These are phyloP conservation scores for Aplodontia rufa DNA, from an alignment of 2,113 vertebrate species.

Conservation along the genomic window DNA sequence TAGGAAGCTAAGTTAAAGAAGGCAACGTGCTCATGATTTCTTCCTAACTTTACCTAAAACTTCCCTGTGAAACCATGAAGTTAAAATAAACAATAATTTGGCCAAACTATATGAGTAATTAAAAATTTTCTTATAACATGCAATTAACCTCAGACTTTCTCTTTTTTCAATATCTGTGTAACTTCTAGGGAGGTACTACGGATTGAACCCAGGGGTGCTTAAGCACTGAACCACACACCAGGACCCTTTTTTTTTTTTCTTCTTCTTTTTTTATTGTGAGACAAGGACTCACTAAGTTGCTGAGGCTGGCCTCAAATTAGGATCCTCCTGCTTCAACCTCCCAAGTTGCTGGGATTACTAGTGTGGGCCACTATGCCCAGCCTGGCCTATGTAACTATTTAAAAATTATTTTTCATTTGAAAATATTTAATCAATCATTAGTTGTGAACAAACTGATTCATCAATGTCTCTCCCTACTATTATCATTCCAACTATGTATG, in stretches of 20 bases:
- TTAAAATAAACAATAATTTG: slow-evolving; percentile 11
- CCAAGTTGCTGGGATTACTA: no score
- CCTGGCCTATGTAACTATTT: not conserved
- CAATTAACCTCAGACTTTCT: not conserved
- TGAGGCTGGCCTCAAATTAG: no score
- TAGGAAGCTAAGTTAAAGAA: slow-evolving; percentile 4
- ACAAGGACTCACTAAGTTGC: no score
- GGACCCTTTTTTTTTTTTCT: no score
- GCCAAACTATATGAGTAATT: not conserved
- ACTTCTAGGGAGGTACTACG: not conserved
- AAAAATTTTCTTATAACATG: not conserved
- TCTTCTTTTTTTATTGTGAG: no score
- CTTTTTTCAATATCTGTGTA: not conserved
- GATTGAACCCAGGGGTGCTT: no score
- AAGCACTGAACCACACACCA: no score
- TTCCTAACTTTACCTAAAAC: not conserved
- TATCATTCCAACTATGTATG: not conserved
- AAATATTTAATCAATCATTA: not conserved
- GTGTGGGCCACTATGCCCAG: no score
- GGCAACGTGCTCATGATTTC: not conserved
- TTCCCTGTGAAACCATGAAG: not conserved
- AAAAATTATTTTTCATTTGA: slow-evolving; percentile 8
- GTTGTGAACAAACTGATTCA: not conserved
- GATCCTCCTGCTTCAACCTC: no score
- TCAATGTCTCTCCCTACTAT: not conserved